phyloP scores from a whole-genome alignment of 2,113 vertebrate species.

The Cheirogaleus medius region DNA sequence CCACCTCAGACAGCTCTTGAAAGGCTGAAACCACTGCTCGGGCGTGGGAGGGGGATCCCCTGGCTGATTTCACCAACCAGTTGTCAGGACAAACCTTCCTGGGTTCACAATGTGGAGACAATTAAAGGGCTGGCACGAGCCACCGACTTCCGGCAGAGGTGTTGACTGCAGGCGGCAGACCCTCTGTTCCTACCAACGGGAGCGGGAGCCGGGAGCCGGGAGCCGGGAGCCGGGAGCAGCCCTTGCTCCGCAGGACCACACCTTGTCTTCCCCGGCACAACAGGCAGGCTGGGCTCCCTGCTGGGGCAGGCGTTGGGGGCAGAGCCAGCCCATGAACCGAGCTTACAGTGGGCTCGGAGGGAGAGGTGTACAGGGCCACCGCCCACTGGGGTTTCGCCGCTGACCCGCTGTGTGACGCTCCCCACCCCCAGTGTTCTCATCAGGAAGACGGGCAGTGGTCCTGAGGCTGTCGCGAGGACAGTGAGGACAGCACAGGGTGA shows the following conservation, averaged over 20 bases:
- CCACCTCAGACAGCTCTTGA: constrained; percentile 45
- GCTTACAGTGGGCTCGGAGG: not conserved
- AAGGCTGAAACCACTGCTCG: not conserved
- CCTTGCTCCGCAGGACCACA: not conserved
- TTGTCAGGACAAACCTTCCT: constrained; percentile 9
- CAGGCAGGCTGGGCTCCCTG: not conserved
- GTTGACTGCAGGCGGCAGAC: constrained; percentile 18
- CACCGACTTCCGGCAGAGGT: constrained; percentile 19
- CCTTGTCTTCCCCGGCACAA: not conserved
- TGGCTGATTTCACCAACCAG: not conserved
- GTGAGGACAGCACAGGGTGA: fast-evolving
- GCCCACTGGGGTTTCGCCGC: not conserved
- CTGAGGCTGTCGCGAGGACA: not conserved
- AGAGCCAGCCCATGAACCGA: not conserved
- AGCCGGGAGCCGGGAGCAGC: too few species aligned
- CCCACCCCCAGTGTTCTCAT: not conserved
- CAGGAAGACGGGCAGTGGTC: not conserved
- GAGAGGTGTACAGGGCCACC: fast-evolving
- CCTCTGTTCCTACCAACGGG: not conserved
- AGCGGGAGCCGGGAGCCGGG: too few species aligned
- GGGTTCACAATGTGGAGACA: constrained; percentile 55
- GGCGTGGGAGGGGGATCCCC: not conserved
- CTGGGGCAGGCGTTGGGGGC: fast-evolving
- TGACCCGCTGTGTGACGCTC: not conserved
- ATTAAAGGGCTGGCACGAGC: constrained; percentile 16